Conservation (phyloP, 2,888 invertebrate species). For the Dasysyrphus albostriatus region DNA sequence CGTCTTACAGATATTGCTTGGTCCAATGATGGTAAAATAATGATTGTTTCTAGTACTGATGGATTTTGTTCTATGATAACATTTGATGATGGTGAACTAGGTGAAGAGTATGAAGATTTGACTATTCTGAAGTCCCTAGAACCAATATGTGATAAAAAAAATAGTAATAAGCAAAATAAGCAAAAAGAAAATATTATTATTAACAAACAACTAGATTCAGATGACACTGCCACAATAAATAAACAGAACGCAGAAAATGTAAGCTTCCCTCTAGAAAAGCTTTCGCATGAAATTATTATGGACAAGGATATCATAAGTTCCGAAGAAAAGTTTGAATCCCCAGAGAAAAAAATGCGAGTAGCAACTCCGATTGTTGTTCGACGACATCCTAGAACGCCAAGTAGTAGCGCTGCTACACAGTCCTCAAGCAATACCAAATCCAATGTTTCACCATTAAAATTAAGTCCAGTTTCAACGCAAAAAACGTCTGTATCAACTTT, state of each 20-base stretch:
- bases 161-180: conserved; percentile 75
- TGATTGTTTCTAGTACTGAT: conserved; percentile 94
- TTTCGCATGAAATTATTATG: conserved; percentile 77
- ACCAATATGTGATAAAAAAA: conserved; percentile 73
- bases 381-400: conserved; percentile 80
- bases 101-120: conserved; percentile 84
- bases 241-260: conserved; percentile 16
- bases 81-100: conserved; percentile 90
- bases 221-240: neutral
- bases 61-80: conserved; percentile 94
- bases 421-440: neutral
- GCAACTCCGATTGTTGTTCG: conserved; percentile 83
- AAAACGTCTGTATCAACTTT: conserved; percentile 52
- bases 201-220: neutral
- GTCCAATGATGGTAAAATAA: conserved; percentile 91
- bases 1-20: conserved; percentile 94
- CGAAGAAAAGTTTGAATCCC: conserved; percentile 82
- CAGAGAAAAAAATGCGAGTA: conserved; percentile 80
- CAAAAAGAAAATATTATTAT: conserved; percentile 76
- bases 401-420: conserved; percentile 62
- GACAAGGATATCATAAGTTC: conserved; percentile 82
- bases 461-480: conserved; percentile 40
- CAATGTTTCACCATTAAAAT: neutral
- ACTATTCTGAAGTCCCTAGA: conserved; percentile 81
- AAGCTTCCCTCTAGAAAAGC: conserved; percentile 61